Base-by-base conservation (phyloP, 2,797 vertebrate species). In the Onychomys torridus region DNA sequence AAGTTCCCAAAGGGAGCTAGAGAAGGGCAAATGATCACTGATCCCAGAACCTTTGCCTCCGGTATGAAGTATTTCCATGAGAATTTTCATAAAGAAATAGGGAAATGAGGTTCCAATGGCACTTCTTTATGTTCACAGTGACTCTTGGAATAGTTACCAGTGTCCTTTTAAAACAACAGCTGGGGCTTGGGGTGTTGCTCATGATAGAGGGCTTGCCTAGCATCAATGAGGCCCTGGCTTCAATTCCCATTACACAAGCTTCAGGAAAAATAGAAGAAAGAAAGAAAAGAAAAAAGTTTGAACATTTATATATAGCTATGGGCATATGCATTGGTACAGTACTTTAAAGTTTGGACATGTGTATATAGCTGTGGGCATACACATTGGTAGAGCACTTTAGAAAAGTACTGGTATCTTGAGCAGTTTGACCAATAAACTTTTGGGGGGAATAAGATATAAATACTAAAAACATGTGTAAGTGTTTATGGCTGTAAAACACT, bases 11-110 rank as follows among this genome's bases (percentile, higher is more conserved):
- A 27, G 86, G 76, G 29, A 40, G 43, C n/a, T 55, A 37, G 49
- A n/a, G 21, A 89, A 14, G 55, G 88, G 12, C 34, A 91, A 40
- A 69, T 43, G n/a, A 19, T 37, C 52, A 52, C 67, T 61, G 37
- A 76, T 19, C 27, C 23, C 73, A 85, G 79, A 67, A 81, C 23
- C 37, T 76, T 78, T 34, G 14, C 61, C n/a, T 67, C 49, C n/a
- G 43, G 14, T 63, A 63, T 34, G 49, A 77, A 52, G 49, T 27
- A 52, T 76, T 71, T 75, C 49, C 40, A 0, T 65, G 65, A 67
- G 40, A 83, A 69, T 84, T 79, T 95, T 91, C 90, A 82, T 46
- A 83, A 37, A 52, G 19, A 78, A 91, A 83, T 75, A 49, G 23
- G 57, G 59, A 91, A 21, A 11, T 57, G 61, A 89, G 49, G 65